phyloP scores from a whole-genome alignment of 2,113 vertebrate genomes.

The Copsychus sechellarum region DNA sequence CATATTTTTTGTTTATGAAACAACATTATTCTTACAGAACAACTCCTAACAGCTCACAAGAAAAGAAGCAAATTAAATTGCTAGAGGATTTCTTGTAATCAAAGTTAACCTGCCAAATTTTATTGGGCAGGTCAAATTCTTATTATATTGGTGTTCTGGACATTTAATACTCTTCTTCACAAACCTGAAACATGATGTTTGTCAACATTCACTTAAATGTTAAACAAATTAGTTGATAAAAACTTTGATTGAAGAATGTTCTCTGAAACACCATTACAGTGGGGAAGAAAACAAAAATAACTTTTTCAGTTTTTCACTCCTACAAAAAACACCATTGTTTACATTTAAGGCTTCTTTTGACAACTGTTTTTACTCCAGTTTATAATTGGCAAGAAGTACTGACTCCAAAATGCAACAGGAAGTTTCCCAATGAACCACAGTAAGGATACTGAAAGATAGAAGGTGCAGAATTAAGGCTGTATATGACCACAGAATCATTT shows the following conservation, averaged over 20 bases:
- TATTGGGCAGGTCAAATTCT: not conserved
- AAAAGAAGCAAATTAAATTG: not conserved
- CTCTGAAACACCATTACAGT: not conserved
- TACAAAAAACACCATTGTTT: not conserved
- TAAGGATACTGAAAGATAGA: not conserved
- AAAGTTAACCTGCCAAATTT: not conserved
- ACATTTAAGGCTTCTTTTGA: not conserved
- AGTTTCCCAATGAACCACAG: not conserved
- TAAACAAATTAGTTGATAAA: not conserved
- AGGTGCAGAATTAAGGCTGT: not conserved
- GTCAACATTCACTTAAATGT: not conserved
- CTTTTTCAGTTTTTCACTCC: not conserved
- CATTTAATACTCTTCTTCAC: not conserved
- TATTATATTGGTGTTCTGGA: not conserved
- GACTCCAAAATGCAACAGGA: accelerated
- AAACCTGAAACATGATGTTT: not conserved
- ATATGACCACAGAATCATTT: not conserved
- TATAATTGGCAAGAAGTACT: not conserved
- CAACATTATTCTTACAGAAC: not conserved
- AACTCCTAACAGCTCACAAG: not conserved
- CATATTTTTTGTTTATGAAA: not conserved
- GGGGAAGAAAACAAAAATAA: not conserved
- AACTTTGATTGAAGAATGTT: not conserved
- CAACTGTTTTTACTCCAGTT: not conserved
- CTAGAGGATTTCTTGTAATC: not conserved